A percentile compares a stretch with the other conserved stretches of the same genome.
These are phyloP conservation scores for Alligator mississippiensis DNA, from an alignment of 2,113 vertebrate species.

Conservation along the genomic window DNA sequence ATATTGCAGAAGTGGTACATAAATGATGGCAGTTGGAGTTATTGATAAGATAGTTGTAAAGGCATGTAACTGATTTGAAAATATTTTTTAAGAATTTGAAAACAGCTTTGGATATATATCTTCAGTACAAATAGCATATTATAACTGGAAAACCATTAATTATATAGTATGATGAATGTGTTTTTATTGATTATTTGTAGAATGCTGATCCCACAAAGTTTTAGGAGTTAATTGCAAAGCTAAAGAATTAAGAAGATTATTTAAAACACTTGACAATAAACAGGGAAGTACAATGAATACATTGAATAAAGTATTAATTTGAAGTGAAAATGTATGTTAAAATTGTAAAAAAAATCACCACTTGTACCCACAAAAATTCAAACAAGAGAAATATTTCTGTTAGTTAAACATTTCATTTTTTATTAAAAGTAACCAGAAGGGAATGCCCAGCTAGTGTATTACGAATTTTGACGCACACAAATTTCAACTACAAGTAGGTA, in stretches of 20 bases:
- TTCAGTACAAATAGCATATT: not conserved
- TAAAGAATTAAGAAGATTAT: not conserved
- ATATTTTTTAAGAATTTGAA: slow-evolving; percentile 11
- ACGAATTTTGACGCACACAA: not conserved
- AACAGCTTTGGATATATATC: not conserved
- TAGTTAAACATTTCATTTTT: not conserved
- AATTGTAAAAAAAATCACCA: not conserved
- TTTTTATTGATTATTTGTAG: not conserved
- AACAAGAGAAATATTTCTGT: not conserved
- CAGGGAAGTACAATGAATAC: not conserved
- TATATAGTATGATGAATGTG: not conserved
- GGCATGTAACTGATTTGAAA: not conserved
- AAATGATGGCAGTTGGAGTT: not conserved
- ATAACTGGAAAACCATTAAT: not conserved
- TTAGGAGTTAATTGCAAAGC: not conserved
- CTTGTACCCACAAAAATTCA: not conserved
- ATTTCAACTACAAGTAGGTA: slow-evolving; percentile 16
- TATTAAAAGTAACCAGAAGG: not conserved
- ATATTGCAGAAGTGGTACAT: not conserved
- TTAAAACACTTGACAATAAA: not conserved
- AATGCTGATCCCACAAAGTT: not conserved
- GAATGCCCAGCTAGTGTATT: not conserved
- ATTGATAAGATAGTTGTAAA: slow-evolving; percentile 10
- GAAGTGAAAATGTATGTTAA: not conserved
- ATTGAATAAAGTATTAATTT: not conserved